A percentile compares a stretch with the other conserved stretches of the same genome.
phyloP scores from a whole-genome alignment of 1,140 invertebrate genomes.

The Pogonomyrmex barbatus region DNA sequence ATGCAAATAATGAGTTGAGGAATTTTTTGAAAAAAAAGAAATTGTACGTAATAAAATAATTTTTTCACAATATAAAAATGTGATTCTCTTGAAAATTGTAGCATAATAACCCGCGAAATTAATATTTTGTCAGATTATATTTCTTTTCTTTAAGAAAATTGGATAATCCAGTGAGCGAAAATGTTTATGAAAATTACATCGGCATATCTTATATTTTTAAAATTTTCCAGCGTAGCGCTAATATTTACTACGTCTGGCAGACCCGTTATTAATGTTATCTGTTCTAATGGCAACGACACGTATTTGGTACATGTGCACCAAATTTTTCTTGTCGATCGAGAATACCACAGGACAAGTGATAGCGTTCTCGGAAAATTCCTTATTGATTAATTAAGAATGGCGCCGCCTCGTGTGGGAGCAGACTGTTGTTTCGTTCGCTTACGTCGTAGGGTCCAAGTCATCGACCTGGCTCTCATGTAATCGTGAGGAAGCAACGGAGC shows the following conservation, averaged over 20 bases:
- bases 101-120: neutral
- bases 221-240: neutral
- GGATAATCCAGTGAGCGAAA: neutral
- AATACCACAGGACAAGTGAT: neutral
- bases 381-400: conserved; percentile 48
- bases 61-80: neutral
- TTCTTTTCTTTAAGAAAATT: neutral
- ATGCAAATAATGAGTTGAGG: neutral
- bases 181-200: neutral
- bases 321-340: conserved; percentile 6
- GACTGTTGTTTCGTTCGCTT: conserved; percentile 47
- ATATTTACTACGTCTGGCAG: neutral
- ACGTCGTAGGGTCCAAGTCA: conserved; percentile 60
- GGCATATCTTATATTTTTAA: neutral
- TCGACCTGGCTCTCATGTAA: conserved; percentile 47
- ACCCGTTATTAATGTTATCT: neutral
- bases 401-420: neutral
- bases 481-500: conserved; percentile 53
- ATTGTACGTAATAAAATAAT: neutral
- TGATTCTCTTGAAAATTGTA: neutral
- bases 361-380: conserved; percentile 37
- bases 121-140: neutral
- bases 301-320: neutral
- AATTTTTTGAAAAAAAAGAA: neutral
- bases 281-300: neutral